Evolutionary conservation across 2,888 invertebrate genomes (phyloP), one percentile per base, ranked within the genome.

Genomic region (Drosophila putrida): DNA sequence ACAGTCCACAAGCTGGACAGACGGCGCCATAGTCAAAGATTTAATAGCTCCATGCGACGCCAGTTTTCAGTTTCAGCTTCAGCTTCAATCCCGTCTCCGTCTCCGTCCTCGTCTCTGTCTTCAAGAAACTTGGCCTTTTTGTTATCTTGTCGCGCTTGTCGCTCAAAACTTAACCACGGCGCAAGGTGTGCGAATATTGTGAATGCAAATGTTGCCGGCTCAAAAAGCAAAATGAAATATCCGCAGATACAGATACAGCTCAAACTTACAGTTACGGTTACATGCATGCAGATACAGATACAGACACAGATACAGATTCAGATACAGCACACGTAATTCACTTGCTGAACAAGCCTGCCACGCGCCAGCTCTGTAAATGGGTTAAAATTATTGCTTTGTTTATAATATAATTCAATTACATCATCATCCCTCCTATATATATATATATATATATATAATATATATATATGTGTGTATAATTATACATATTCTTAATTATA

Each of bases 121-220:
- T 13, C 62, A 54, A 41, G 54, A 69, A 49, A 49, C 20, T 15
- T 35, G 78, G 71, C 65, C 80, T 86, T 83, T 85, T 85, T 82
- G 88, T 85, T 85, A 80, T 88, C 88, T 85, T 81, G 85, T 88
- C 85, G 74, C 79, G 78, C 63, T 84, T 87, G 84, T 84, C 78
- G 76, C 68, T 87, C 80, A 78, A 84, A 80, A 69, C 63, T 57
- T 74, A 38, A 39, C 66, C 65, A 70, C 62, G 67, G 49, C 62
- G 85, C 84, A 88, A 87, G 86, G 87, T 88, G 86, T 80, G 82
- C 76, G 66, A 73, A 71, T 70, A 74, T 64, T 57, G 65, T 63
- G 64, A 71, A 68, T 77, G 84, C 79, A 66, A 60, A 65, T 67
- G 62, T 43, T 43, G 57, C 50, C 50, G 51, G 33, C 15, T 20